Conservation (phyloP, 35 echinoderm and acorn worm genomes). For the Patiria miniata region DNA sequence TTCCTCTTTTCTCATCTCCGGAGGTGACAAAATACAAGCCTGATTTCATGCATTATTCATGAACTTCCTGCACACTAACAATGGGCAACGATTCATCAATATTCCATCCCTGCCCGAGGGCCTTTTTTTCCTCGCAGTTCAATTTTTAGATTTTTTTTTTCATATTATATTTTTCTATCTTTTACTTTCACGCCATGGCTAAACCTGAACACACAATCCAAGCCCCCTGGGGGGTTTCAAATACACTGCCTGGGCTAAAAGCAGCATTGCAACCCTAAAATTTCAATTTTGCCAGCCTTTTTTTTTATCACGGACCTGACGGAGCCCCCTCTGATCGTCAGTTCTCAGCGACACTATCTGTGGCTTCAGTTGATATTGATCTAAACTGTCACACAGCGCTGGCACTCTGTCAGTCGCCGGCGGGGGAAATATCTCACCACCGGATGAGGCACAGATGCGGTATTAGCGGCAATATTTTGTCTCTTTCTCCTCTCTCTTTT, state of each 20-base stretch:
- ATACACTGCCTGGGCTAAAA: constrained; percentile 16
- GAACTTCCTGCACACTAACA: background rate
- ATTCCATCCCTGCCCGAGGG: background rate
- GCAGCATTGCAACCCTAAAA: constrained; percentile 28
- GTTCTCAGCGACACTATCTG: constrained; percentile 23
- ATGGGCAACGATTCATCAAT: constrained; percentile 9
- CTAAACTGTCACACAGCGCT: constrained; percentile 30
- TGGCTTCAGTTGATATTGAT: constrained; percentile 14
- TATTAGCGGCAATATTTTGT: constrained; percentile 26
- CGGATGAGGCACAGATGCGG: constrained; percentile 29
- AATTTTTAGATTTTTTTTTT: no score
- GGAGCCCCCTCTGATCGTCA: constrained; percentile 21
- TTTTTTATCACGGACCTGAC: background rate
- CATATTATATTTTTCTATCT: no score
- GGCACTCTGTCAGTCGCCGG: constrained; percentile 19
- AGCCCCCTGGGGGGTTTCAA: constrained; percentile 6
- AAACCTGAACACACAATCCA: constrained; percentile 27
- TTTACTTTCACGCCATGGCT: constrained; percentile 4
- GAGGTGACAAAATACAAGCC: constrained; percentile 21
- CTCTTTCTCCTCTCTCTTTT: constrained; percentile 18
- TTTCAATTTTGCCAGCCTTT: constrained; percentile 26
- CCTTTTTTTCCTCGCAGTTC: background rate
- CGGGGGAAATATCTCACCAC: constrained; percentile 27
- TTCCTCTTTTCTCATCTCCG: background rate
- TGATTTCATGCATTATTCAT: constrained; percentile 21